Evolutionary conservation across 2,797 vertebrate genomes (phyloP).

Genomic region (Coreius guichenoti): DNA sequence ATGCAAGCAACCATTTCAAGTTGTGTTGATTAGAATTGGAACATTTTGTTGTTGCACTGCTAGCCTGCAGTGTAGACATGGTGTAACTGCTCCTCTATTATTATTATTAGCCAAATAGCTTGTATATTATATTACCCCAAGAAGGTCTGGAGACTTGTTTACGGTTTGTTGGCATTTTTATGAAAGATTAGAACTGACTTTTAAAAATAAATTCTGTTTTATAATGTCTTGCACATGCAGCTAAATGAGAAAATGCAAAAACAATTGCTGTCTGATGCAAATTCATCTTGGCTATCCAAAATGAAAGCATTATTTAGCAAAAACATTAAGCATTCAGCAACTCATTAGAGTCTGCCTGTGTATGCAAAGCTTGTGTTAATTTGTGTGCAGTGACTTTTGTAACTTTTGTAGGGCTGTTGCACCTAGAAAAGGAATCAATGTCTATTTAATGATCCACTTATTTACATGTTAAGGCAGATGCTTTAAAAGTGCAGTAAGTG

Average conservation of each 20-base stretch:
- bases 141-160: constrained; percentile 3
- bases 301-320: constrained; percentile 1
- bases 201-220: not conserved
- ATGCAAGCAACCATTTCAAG: not conserved
- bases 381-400: constrained; percentile 13
- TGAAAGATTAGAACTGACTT: constrained; percentile 6
- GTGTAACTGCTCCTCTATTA: not conserved
- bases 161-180: not conserved
- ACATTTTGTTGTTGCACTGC: not conserved
- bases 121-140: not conserved
- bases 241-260: constrained; percentile 16
- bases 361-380: constrained; percentile 6
- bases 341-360: constrained; percentile 25
- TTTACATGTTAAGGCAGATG: not conserved
- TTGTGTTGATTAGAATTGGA: not conserved
- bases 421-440: constrained; percentile 1
- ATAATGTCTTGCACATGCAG: not conserved
- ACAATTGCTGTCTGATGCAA: not conserved
- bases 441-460: not conserved
- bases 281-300: not conserved
- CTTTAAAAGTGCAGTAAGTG: not conserved
- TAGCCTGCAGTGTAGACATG: not conserved
- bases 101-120: not conserved
- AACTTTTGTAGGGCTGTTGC: not conserved
- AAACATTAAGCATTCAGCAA: not conserved